Evolutionary conservation across 1,140 invertebrate species (phyloP).

Genomic region (Xylocopa sonorina): DNA sequence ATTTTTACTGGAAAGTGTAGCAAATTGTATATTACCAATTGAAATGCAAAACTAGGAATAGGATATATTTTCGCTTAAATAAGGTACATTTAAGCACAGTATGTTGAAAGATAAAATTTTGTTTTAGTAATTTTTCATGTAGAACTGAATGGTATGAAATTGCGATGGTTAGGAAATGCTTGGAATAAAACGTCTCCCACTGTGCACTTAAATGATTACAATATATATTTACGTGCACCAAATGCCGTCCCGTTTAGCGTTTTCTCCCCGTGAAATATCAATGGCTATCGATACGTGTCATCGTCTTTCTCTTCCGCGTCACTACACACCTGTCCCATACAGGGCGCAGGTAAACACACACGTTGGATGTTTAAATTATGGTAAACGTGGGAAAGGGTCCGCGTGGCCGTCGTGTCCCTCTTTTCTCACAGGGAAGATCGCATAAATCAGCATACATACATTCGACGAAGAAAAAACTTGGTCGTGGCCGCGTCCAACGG

Average conservation of each 20-base stretch:
- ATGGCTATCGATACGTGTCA: conserved; percentile 62
- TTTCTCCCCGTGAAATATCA: conserved; percentile 59
- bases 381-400: conserved; percentile 76
- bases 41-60: too few relatives aligned
- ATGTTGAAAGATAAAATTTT: too few relatives aligned
- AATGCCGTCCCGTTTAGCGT: conserved; percentile 20
- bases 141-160: too few relatives aligned
- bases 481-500: conserved; percentile 65
- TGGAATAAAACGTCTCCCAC: too few relatives aligned
- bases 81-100: too few relatives aligned
- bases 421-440: conserved; percentile 72
- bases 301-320: conserved; percentile 59
- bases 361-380: conserved; percentile 53
- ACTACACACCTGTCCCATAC: conserved; percentile 64
- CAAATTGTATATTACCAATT: too few relatives aligned
- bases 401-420: conserved; percentile 52
- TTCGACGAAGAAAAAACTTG: conserved; percentile 76
- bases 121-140: too few relatives aligned
- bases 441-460: conserved; percentile 80
- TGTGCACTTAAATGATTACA: neutral
- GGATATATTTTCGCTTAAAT: too few relatives aligned
- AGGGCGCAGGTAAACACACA: conserved; percentile 63
- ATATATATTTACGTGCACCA: neutral
- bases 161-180: too few relatives aligned
- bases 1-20: too few relatives aligned